Conservation (phyloP, 2,797 vertebrate species). For the Sarcophilus harrisii region DNA sequence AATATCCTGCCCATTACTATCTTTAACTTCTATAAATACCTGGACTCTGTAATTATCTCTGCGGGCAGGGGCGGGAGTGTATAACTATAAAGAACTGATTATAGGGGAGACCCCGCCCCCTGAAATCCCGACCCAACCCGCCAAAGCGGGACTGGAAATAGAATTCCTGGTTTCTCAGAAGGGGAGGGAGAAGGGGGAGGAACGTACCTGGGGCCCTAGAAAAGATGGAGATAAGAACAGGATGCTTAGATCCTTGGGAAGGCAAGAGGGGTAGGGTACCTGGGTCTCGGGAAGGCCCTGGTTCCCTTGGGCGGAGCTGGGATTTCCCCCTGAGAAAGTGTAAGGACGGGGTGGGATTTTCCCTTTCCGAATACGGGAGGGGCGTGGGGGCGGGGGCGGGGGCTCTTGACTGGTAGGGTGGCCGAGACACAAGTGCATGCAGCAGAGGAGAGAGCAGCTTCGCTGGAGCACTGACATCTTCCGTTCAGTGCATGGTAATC, state of each 20-base stretch:
- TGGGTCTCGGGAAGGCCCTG: not conserved
- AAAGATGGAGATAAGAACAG: not conserved
- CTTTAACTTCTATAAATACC: constrained; percentile 77
- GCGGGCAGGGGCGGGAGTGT: constrained; percentile 34
- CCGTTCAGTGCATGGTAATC: constrained; percentile 50
- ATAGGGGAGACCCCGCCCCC: constrained; percentile 50
- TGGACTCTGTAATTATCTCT: constrained; percentile 71
- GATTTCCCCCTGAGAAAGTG: constrained; percentile 62
- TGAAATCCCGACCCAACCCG: constrained; percentile 30
- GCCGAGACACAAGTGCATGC: constrained; percentile 67
- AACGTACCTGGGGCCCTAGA: not conserved
- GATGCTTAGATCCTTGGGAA: not conserved
- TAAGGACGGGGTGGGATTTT: constrained; percentile 72
- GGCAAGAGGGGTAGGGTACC: not conserved
- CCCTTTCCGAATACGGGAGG: constrained; percentile 65
- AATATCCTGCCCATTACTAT: constrained; percentile 33
- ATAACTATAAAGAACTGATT: constrained; percentile 69
- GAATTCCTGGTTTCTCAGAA: not conserved
- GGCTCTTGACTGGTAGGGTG: constrained; percentile 67
- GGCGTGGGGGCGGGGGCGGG: constrained; percentile 66
- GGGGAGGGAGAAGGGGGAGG: not conserved
- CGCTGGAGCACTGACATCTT: constrained; percentile 48
- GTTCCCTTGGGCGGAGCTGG: not conserved
- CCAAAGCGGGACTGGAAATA: not conserved
- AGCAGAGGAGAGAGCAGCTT: constrained; percentile 56